These are phyloP conservation scores for Rattus rattus DNA, from an alignment of 2,113 vertebrate species.

Conservation along the genomic window DNA sequence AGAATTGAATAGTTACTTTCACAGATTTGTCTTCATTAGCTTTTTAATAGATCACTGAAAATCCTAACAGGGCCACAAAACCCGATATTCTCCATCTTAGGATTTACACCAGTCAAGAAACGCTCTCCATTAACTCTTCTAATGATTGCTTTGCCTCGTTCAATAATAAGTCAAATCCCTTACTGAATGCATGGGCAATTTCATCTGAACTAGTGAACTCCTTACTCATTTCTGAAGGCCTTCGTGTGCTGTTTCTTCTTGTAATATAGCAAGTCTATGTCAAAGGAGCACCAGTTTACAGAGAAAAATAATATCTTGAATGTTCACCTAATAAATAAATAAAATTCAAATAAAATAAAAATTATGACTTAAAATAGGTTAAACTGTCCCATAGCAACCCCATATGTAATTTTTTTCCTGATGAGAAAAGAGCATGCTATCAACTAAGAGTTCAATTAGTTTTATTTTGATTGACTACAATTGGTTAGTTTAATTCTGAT, in stretches of 20 bases:
- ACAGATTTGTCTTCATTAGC: slow-evolving; percentile 9
- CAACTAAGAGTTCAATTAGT: slow-evolving; percentile 8
- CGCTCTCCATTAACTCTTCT: slow-evolving; percentile 3
- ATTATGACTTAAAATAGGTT: not conserved
- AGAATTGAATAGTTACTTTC: slow-evolving; percentile 13
- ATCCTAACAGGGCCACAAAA: not conserved
- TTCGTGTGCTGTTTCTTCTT: slow-evolving; percentile 5
- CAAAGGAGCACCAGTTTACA: not conserved
- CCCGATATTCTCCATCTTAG: not conserved
- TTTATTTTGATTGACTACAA: not conserved
- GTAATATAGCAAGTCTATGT: not conserved
- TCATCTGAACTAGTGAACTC: slow-evolving; percentile 39
- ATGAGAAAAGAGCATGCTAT: not conserved
- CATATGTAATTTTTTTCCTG: not conserved
- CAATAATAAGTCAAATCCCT: slow-evolving; percentile 11
- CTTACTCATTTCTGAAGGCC: not conserved
- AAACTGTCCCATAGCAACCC: not conserved
- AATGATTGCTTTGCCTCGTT: slow-evolving; percentile 25
- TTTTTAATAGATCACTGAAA: slow-evolving; percentile 26
- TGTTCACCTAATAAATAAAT: not conserved
- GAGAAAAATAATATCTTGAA: not conserved
- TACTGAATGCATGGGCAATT: not conserved
- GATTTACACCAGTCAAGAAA: not conserved
- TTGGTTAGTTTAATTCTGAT: not conserved
- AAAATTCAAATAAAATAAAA: not conserved